These are phyloP conservation scores for Girardinichthys multiradiatus DNA, from an alignment of 2,113 vertebrate species.

Conservation along the genomic window DNA sequence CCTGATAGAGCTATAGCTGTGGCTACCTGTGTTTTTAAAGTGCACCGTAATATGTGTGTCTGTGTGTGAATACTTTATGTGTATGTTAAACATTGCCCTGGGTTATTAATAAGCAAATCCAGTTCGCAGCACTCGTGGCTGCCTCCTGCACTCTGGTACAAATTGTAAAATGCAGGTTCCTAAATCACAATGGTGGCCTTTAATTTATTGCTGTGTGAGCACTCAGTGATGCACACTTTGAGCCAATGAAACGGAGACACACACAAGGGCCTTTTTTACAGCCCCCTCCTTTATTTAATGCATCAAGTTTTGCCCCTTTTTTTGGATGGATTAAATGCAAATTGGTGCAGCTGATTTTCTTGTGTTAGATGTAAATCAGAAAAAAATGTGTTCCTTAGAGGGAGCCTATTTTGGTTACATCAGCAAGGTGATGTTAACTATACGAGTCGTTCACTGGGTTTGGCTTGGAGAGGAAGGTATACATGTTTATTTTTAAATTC, in stretches of 20 bases:
- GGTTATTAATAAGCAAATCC: constrained; percentile 53
- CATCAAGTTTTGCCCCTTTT: constrained; percentile 6
- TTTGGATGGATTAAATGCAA: constrained; percentile 26
- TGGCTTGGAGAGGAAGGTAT: background rate
- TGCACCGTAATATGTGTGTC: constrained; percentile 3
- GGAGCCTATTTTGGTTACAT: background rate
- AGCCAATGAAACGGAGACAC: constrained; percentile 49
- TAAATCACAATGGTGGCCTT: constrained; percentile 55
- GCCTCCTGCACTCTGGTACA: constrained; percentile 16
- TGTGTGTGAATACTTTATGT: constrained; percentile 16
- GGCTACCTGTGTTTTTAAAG: constrained; percentile 1
- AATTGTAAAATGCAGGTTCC: constrained; percentile 37
- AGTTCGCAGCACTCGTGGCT: constrained; percentile 10
- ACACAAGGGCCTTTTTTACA: constrained; percentile 14
- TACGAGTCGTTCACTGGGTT: constrained; percentile 7
- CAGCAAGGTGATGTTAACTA: background rate
- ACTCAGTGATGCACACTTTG: constrained; percentile 48
- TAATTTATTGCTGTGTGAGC: constrained; percentile 70
- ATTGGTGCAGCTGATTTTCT: constrained; percentile 25
- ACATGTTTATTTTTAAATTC: background rate
- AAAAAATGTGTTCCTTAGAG: background rate
- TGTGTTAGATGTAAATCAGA: constrained; percentile 27
- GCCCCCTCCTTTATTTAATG: constrained; percentile 34
- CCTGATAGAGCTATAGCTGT: constrained; percentile 15
- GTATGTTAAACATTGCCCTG: constrained; percentile 12